phyloP scores from a whole-genome alignment of 2,113 vertebrate genomes.

The Hippocampus guttulatus region DNA sequence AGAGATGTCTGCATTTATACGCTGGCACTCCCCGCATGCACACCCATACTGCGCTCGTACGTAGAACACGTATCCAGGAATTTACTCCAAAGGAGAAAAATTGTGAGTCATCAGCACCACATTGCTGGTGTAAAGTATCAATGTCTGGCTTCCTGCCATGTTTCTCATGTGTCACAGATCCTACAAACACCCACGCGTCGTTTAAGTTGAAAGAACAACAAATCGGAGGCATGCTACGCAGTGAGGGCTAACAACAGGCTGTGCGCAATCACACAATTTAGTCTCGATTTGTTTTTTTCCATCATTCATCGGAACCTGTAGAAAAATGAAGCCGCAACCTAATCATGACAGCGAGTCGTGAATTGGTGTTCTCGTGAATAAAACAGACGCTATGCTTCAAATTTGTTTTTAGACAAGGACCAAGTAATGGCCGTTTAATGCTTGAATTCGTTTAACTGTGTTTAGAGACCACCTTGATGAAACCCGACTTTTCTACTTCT shows the following conservation, averaged over 20 bases:
- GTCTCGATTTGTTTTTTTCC: neutral
- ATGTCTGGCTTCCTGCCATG: constrained; percentile 48
- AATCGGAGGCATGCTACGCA: constrained; percentile 40
- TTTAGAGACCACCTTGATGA: too few species aligned
- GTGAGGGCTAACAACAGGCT: constrained; percentile 20
- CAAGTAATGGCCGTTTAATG: neutral
- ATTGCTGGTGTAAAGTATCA: constrained; percentile 42
- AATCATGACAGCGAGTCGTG: neutral
- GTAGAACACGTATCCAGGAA: constrained; percentile 7
- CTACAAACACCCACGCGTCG: constrained; percentile 51
- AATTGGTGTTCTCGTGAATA: neutral
- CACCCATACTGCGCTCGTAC: constrained; percentile 7
- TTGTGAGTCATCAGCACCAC: constrained; percentile 50
- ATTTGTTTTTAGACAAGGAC: neutral
- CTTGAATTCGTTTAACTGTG: too few species aligned
- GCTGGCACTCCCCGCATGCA: neutral
- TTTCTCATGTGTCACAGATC: constrained; percentile 45
- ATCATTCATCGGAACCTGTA: constrained; percentile 18
- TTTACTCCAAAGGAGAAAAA: constrained; percentile 31
- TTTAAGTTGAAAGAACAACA: constrained; percentile 49
- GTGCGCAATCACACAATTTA: constrained; percentile 16
- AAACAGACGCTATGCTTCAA: neutral
- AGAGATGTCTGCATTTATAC: constrained; percentile 29
- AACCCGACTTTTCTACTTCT: too few species aligned
- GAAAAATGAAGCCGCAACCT: neutral